Base-by-base conservation (phyloP, 2,888 invertebrate species). In the Sinotaia quadrata region DNA sequence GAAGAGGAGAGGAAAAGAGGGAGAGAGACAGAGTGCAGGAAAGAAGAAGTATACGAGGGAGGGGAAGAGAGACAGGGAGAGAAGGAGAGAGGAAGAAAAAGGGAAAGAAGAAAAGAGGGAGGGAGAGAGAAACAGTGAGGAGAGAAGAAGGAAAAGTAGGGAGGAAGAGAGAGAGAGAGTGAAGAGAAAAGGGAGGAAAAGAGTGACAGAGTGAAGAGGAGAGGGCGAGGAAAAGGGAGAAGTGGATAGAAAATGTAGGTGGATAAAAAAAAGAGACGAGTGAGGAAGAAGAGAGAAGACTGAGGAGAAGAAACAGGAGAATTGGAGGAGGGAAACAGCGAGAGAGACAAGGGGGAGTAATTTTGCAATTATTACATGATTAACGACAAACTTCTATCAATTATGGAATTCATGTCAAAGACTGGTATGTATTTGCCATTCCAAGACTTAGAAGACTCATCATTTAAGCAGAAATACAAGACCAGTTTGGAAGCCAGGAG, bases 1-100 rank as follows among this genome's bases (percentile, higher is more conserved):
- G 41, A n/a, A 31, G 21, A 49, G 7, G 15, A 31, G 85, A 91
- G 10, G 56, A 56, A 29, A 8, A 56, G 31, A 33, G 10, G 18
- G 56, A 18, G 33, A 29, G 4, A 33, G n/a, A 56, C 7, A 18
- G 12, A 56, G 4, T 21, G 59, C 21, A 4, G 24, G 36, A 37
- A 15, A 37, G 59, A 59, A 8, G 31, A 24, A 29, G 61, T 36
- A 21, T 24, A 21, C 21, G 59, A 59, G 44, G 21, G 47, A 47
- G 49, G 49, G 24, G 31, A 18, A 29, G 47, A 61, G 24, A 47
- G 41, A 47, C 10, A 47, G 27, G 31, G 31, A 47, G 49, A 61
- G 44, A 47, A 29, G n/a, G 49, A 61, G 47, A 31, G 12, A 61
- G 61, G 29, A 15, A 27, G 31, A 47, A 24, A 61, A 5, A 31